Base-by-base conservation (phyloP, 2,113 vertebrate species). In the Oriolus oriolus region DNA sequence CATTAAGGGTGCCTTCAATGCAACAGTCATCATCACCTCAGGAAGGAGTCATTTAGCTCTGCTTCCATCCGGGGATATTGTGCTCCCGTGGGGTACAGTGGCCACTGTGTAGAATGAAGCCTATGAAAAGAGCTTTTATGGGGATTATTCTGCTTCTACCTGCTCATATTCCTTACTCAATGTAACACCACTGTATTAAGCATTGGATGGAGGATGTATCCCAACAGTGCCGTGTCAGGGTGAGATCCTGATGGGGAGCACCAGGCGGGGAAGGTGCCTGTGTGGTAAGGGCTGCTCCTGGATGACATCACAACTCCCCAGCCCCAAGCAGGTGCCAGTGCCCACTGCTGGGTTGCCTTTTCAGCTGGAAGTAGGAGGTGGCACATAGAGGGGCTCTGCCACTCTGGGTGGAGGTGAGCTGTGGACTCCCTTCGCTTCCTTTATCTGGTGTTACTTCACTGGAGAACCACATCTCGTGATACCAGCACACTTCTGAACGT, bases 391-490 rank as follows among this genome's bases (percentile, higher is more conserved):
- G 45, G 16, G 6, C 53, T 61, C 52, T 75, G 30, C 33, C 53
- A 6, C 0, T 3, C 11, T 10, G 19, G 19, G 52, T 53, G 11
- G 23, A 74, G 37, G 42, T n/a, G 35, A 85, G 57, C 15, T 0
- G 0, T n/a, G 49, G 27, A 26, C 41, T n/a, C 35, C n/a, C 19
- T 88, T 85, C 53, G 47, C 10, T 79, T 88, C 61, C n/a, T 69
- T 73, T 31, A 30, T 66, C 39, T 66, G 26, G 22, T 57, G 21
- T 42, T 69, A 15, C 21, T 80, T 73, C 23, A 13, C 4, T 1
- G 27, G 33, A 90, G 23, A 85, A 35, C 18, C 23, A 12, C 35
- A 30, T 49, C 49, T 56, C 39, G 10, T 61, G 31, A 7, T 78
- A 63, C 39, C 37, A 73, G 49, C 64, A 57, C 26, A 22, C 27